phyloP scores from a whole-genome alignment of 2,888 invertebrate genomes.

The Zygogramma bicolorata region DNA sequence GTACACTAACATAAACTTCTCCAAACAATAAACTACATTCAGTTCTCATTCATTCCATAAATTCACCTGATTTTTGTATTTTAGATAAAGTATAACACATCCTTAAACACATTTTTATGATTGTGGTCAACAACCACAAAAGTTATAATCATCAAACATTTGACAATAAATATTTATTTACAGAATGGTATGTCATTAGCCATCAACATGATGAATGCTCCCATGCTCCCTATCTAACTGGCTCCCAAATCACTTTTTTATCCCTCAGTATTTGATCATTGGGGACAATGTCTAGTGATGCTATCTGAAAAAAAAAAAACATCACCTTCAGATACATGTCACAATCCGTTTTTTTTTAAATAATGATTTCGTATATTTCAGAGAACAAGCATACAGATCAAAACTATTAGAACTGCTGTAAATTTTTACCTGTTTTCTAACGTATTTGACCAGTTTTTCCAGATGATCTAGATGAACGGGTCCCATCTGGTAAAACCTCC shows the following conservation, averaged over 20 bases:
- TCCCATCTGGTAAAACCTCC: slow-evolving; percentile 79
- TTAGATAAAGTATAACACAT: too few relatives aligned
- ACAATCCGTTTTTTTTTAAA: too few relatives aligned
- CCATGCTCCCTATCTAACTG: neutral
- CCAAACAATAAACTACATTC: too few relatives aligned
- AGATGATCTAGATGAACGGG: slow-evolving; percentile 75
- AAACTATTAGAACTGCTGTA: neutral
- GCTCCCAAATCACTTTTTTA: slow-evolving; percentile 9
- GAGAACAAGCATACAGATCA: neutral
- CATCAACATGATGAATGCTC: too few relatives aligned
- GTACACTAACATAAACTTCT: too few relatives aligned
- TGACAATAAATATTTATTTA: slow-evolving; percentile 7
- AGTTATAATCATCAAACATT: too few relatives aligned
- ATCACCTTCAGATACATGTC: slow-evolving; percentile 1
- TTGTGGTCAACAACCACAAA: too few relatives aligned
- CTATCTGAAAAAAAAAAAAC: slow-evolving; percentile 46
- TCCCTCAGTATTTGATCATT: slow-evolving; percentile 36
- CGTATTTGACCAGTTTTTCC: slow-evolving; percentile 80
- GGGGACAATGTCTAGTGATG: slow-evolving; percentile 38
- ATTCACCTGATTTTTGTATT: too few relatives aligned
- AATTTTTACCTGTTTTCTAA: slow-evolving; percentile 81
- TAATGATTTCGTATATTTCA: too few relatives aligned
- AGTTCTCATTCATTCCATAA: too few relatives aligned
- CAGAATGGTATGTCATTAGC: neutral
- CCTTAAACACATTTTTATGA: too few relatives aligned